These are phyloP conservation scores for Lepidurus apus DNA, from an alignment of 1,140 invertebrate genomes.

Conservation along the genomic window DNA sequence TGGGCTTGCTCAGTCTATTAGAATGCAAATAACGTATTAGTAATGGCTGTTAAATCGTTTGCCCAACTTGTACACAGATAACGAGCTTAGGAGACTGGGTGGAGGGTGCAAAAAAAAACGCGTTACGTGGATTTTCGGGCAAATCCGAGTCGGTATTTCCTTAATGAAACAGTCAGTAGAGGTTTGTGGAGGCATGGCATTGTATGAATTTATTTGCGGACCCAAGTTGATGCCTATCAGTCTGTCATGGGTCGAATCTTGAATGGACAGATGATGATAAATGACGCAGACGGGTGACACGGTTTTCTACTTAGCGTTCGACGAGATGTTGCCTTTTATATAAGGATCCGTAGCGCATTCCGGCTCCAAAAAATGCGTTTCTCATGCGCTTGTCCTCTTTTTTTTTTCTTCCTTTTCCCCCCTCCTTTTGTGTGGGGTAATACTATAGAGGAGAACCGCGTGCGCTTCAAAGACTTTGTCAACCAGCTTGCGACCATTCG, in stretches of 20 bases:
- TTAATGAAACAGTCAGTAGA: conserved; percentile 7
- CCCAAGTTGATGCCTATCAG: neutral
- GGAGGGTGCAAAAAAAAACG: too few relatives aligned
- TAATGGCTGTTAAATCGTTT: neutral
- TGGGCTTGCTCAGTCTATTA: neutral
- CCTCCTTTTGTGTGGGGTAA: neutral
- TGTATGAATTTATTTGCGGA: conserved; percentile 22
- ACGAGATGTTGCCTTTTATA: conserved; percentile 8
- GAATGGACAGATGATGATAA: conserved; percentile 22
- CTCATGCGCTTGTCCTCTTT: conserved; percentile 8
- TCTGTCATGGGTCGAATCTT: neutral
- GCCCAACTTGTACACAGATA: neutral
- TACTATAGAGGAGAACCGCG: conserved; percentile 70
- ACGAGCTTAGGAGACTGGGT: neutral
- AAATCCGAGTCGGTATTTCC: neutral
- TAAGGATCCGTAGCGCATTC: conserved; percentile 18
- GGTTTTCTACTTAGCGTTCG: conserved; percentile 21
- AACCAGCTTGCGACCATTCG: conserved; percentile 78
- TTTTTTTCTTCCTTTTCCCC: neutral
- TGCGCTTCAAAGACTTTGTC: conserved; percentile 83
- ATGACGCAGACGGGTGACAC: conserved; percentile 17
- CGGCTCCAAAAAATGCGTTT: neutral
- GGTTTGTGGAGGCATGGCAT: neutral
- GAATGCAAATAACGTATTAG: conserved; percentile 16
- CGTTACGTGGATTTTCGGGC: neutral